These are phyloP conservation scores for Etheostoma perlongum DNA, from an alignment of 2,797 vertebrate genomes.

Conservation along the genomic window DNA sequence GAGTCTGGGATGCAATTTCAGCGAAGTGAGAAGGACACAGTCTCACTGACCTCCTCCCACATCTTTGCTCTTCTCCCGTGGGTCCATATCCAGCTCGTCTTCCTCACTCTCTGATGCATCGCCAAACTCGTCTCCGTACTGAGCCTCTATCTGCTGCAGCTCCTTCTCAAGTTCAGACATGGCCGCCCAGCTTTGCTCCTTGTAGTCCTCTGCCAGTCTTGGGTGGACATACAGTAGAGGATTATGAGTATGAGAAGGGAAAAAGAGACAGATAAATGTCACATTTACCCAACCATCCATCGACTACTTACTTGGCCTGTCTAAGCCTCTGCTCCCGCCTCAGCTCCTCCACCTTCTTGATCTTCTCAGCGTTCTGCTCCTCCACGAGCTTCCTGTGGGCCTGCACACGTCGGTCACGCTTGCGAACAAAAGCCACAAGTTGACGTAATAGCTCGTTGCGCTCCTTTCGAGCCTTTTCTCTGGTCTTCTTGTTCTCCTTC, in stretches of 20 bases:
- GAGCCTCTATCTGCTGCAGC: constrained; percentile 95
- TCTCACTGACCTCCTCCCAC: constrained; percentile 83
- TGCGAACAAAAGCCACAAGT: constrained; percentile 95
- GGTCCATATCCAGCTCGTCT: constrained; percentile 76
- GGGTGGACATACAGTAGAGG: not conserved
- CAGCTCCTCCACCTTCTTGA: constrained; percentile 89
- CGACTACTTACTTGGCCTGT: constrained; percentile 90
- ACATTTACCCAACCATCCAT: not conserved
- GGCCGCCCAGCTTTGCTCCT: constrained; percentile 96
- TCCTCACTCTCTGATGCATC: constrained; percentile 89
- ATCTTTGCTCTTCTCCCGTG: constrained; percentile 69
- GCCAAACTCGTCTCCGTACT: constrained; percentile 94
- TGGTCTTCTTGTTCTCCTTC: constrained; percentile 96
- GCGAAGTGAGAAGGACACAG: not conserved
- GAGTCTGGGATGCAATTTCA: no score
- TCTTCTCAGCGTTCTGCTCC: constrained; percentile 95
- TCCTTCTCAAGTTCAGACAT: constrained; percentile 94
- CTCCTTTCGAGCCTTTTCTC: constrained; percentile 94
- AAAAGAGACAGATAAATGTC: not conserved
- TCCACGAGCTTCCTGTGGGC: constrained; percentile 94
- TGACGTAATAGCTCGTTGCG: constrained; percentile 93
- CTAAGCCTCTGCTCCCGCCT: constrained; percentile 91
- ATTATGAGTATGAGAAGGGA: not conserved
- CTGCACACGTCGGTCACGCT: constrained; percentile 93
- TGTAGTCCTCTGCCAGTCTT: constrained; percentile 92